These are phyloP conservation scores for Cerastis leucographa DNA, from an alignment of 2,888 invertebrate genomes.

Conservation along the genomic window DNA sequence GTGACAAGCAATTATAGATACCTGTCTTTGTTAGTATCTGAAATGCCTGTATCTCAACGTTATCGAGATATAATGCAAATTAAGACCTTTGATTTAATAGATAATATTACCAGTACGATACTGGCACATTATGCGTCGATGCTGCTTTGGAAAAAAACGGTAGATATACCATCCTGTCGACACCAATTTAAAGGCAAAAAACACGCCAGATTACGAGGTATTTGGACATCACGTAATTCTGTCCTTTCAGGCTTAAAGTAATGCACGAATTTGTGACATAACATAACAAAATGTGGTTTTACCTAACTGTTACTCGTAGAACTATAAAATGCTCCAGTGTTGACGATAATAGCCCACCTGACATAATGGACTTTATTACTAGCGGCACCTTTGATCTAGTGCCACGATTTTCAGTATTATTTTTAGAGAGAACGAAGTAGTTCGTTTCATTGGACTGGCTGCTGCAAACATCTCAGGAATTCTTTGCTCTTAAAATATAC, in stretches of 20 bases:
- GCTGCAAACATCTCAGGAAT: not conserved
- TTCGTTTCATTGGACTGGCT: not conserved
- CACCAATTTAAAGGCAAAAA: not conserved
- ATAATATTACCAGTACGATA: not conserved
- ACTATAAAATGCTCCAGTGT: constrained; percentile 4
- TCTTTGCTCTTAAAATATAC: not conserved
- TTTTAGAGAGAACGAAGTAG: not conserved
- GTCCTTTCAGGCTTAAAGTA: not conserved
- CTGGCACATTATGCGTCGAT: not conserved
- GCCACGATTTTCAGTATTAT: constrained; percentile 21
- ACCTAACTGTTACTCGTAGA: not conserved
- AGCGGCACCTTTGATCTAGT: constrained; percentile 8
- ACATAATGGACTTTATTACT: constrained; percentile 4
- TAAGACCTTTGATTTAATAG: not conserved
- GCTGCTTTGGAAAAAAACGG: not conserved
- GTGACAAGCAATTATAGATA: constrained; percentile 30
- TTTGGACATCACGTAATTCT: not conserved
- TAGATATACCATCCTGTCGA: not conserved
- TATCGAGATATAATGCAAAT: not conserved
- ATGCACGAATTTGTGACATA: not conserved
- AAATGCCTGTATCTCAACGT: not conserved
- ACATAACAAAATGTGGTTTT: not conserved
- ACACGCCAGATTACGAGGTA: not conserved
- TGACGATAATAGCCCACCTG: constrained; percentile 5
- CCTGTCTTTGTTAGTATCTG: not conserved